These are phyloP conservation scores for Rhagologus leucostigma DNA, from an alignment of 2,113 vertebrate species.

Conservation along the genomic window DNA sequence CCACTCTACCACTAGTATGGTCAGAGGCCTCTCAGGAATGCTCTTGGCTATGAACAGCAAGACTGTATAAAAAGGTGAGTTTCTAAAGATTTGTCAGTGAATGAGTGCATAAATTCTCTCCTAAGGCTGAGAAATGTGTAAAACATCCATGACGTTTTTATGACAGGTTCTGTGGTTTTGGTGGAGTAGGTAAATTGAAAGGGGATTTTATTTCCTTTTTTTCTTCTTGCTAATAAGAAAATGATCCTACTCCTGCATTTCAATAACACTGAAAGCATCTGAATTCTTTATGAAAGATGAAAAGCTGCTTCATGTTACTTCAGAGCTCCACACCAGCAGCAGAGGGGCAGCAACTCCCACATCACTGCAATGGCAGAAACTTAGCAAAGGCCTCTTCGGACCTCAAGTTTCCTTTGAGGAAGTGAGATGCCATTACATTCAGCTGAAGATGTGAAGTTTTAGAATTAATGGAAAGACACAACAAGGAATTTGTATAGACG, in stretches of 20 bases:
- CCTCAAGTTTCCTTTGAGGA: background rate
- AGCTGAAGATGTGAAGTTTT: background rate
- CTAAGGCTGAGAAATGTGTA: background rate
- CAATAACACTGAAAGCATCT: background rate
- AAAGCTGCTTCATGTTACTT: background rate
- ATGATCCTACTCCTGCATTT: background rate
- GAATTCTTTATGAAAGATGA: background rate
- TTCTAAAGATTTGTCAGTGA: background rate
- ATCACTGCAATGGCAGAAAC: background rate
- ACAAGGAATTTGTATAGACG: background rate
- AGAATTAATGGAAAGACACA: background rate
- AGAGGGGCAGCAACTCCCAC: background rate
- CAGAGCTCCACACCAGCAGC: background rate
- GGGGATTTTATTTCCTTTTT: background rate
- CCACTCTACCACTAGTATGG: too few relatives aligned
- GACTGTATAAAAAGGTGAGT: background rate
- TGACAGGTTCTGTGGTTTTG: rapidly evolving
- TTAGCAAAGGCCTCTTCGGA: background rate
- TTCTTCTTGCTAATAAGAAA: background rate
- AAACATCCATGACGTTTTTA: background rate
- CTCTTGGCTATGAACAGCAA: background rate
- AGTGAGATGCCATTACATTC: background rate
- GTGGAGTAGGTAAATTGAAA: background rate
- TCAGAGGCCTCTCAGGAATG: background rate
- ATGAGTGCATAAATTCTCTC: background rate